Evolutionary conservation across 1,140 invertebrate species (phyloP).

Genomic region (Colletes gigas): DNA sequence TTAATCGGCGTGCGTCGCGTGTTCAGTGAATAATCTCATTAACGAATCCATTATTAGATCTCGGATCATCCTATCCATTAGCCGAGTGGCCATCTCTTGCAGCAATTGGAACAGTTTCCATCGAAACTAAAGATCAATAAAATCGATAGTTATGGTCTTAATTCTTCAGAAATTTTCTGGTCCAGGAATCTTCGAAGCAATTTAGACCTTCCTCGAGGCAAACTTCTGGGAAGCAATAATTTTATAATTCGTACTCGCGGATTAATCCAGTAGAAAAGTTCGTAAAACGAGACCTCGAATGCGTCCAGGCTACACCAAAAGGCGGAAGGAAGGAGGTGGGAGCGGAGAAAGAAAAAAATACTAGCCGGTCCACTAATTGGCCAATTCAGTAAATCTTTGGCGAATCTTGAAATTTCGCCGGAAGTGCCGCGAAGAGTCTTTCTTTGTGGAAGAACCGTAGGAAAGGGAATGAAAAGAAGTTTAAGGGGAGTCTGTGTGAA

Average conservation of each 20-base stretch:
- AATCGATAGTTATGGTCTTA: not conserved
- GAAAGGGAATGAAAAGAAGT: slow-evolving; percentile 33
- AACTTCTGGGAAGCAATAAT: slow-evolving; percentile 34
- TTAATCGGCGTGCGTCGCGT: too few relatives aligned
- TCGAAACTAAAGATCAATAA: not conserved
- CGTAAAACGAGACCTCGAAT: slow-evolving; percentile 6
- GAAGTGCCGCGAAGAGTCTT: slow-evolving; percentile 31
- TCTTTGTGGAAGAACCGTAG: not conserved
- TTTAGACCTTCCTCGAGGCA: slow-evolving; percentile 2
- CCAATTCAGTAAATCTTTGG: slow-evolving; percentile 51
- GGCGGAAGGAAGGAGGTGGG: too few relatives aligned
- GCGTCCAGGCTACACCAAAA: not conserved
- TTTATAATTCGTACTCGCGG: slow-evolving; percentile 32
- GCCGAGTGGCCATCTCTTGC: too few relatives aligned
- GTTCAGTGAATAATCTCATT: too few relatives aligned
- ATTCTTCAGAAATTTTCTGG: too few relatives aligned
- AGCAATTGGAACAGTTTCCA: too few relatives aligned
- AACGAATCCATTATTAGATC: too few relatives aligned
- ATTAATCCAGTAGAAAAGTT: slow-evolving; percentile 38
- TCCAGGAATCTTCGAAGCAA: not conserved
- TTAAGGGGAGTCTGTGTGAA: slow-evolving; percentile 55
- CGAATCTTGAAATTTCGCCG: slow-evolving; percentile 54
- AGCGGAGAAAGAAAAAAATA: slow-evolving; percentile 24
- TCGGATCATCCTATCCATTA: too few relatives aligned
- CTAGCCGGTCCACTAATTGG: slow-evolving; percentile 48